Evolutionary conservation across 2,888 invertebrate genomes (phyloP).

Genomic region (Cosmopolites sordidus): DNA sequence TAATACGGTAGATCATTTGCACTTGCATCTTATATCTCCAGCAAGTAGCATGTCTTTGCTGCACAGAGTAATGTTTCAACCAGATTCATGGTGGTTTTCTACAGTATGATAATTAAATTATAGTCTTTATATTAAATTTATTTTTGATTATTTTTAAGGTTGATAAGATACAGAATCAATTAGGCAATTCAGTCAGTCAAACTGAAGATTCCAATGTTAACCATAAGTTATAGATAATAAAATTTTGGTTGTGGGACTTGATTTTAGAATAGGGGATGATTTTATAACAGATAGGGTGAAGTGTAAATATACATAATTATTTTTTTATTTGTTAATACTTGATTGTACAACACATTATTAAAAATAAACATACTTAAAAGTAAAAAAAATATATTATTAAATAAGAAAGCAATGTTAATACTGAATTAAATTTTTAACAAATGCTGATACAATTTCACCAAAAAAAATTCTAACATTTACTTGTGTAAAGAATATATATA

Average conservation of each 20-base stretch:
- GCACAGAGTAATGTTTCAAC: conserved; percentile 62
- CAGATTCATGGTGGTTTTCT: conserved; percentile 78
- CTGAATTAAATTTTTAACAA: conserved; percentile 5
- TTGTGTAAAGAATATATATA: conserved; percentile 13
- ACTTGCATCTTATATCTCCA: conserved; percentile 83
- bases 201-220: too few species aligned
- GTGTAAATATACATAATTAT: too few species aligned
- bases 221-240: too few species aligned
- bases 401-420: background rate
- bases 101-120: conserved; percentile 62
- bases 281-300: too few species aligned
- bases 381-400: background rate
- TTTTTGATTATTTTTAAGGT: background rate
- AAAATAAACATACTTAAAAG: background rate
- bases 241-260: too few species aligned
- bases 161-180: background rate
- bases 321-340: too few species aligned
- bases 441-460: conserved; percentile 2
- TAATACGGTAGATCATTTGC: conserved; percentile 74
- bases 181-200: too few species aligned
- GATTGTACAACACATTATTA: background rate
- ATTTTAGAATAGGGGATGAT: too few species aligned
- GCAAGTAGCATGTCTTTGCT: conserved; percentile 67
- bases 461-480: background rate
- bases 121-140: background rate